These are phyloP conservation scores for Halichoerus grypus DNA, from an alignment of 2,113 vertebrate species.

Conservation along the genomic window DNA sequence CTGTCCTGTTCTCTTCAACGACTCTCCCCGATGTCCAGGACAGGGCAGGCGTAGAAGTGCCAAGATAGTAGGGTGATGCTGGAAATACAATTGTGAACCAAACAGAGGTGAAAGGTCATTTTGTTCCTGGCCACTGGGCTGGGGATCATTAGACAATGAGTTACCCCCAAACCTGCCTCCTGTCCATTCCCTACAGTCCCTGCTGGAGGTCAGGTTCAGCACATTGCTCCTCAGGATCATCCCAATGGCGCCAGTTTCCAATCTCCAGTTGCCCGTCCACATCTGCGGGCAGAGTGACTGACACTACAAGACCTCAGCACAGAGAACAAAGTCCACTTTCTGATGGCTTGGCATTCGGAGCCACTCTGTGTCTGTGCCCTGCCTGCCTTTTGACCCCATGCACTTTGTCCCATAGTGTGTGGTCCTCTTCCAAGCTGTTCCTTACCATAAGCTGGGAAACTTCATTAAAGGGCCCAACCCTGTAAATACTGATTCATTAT, in stretches of 20 bases:
- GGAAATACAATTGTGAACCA: slow-evolving; percentile 28
- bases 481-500: slow-evolving; percentile 3
- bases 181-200: neutral
- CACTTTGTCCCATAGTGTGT: neutral
- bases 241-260: neutral
- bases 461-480: neutral
- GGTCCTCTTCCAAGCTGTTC: neutral
- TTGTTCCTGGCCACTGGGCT: neutral
- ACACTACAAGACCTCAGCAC: neutral
- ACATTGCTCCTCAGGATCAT: neutral
- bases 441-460: neutral
- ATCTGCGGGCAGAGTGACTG: neutral
- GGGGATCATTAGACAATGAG: neutral
- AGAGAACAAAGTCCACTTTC: neutral
- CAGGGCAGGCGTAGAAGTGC: neutral
- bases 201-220: neutral
- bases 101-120: neutral
- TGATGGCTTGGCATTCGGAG: neutral
- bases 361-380: neutral
- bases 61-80: neutral
- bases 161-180: neutral
- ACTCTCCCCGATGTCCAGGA: neutral
- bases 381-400: neutral
- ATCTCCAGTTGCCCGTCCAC: neutral
- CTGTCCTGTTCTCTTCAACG: neutral